Evolutionary conservation across 2,797 vertebrate genomes (phyloP).

Genomic region (Sciurus vulgaris): DNA sequence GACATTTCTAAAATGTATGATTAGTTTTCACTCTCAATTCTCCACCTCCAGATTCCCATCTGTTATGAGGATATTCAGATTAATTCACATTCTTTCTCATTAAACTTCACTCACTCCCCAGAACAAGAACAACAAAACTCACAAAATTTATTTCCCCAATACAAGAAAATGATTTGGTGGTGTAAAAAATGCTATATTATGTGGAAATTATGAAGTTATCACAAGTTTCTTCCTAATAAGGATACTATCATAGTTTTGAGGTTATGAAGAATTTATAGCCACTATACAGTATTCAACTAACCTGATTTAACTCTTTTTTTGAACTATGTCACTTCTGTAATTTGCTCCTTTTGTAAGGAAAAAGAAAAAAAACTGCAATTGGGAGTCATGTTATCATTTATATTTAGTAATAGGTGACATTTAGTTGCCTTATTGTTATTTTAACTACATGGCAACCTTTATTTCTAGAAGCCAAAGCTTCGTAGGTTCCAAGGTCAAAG

Average conservation of each 20-base stretch:
- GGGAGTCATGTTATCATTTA: not conserved
- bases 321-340: slow-evolving; percentile 23
- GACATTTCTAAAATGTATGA: slow-evolving; percentile 60
- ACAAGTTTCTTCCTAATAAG: slow-evolving; percentile 49
- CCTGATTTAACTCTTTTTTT: slow-evolving; percentile 13
- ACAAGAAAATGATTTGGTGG: not conserved
- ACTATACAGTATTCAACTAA: slow-evolving; percentile 60
- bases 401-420: slow-evolving; percentile 34
- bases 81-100: slow-evolving; percentile 51
- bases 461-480: slow-evolving; percentile 65
- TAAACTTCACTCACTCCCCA: slow-evolving; percentile 51
- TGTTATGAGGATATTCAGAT: slow-evolving; percentile 71
- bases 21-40: slow-evolving; percentile 70
- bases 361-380: slow-evolving; percentile 42
- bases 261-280: slow-evolving; percentile 66
- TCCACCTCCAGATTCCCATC: slow-evolving; percentile 64
- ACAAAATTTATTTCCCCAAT: slow-evolving; percentile 2
- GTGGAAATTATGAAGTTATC: slow-evolving; percentile 47
- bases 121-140: not conserved
- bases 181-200: slow-evolving; percentile 19
- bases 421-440: slow-evolving; percentile 72
- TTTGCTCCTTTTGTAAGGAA: slow-evolving; percentile 61
- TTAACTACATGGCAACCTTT: slow-evolving; percentile 69
- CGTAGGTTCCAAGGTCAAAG: slow-evolving; percentile 77
- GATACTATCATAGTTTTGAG: not conserved